These are phyloP conservation scores for Pogonocherus hispidulus DNA, from an alignment of 2,888 invertebrate species.

Conservation along the genomic window DNA sequence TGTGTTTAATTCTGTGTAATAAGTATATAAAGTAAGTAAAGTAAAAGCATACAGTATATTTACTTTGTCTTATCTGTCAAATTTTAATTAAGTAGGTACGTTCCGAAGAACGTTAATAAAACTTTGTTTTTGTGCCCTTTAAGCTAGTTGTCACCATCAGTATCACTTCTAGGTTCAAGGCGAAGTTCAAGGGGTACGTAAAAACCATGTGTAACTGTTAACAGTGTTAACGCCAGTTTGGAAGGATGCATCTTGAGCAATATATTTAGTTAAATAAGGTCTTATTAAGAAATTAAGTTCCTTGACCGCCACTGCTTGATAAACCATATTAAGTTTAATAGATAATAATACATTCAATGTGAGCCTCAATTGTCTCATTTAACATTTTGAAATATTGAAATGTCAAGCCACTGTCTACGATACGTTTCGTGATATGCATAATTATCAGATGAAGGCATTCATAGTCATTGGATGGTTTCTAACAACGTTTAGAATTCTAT, in stretches of 20 bases:
- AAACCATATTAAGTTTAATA: constrained; percentile 42
- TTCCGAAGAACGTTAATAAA: no score
- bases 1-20: no score
- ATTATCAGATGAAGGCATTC: constrained; percentile 22
- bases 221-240: not conserved
- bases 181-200: no score
- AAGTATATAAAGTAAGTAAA: no score
- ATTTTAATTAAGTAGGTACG: no score
- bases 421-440: constrained; percentile 23
- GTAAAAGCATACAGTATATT: no score
- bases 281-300: constrained; percentile 46
- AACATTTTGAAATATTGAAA: constrained; percentile 41
- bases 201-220: no score
- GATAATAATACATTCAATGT: constrained; percentile 42
- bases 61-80: no score
- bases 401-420: constrained; percentile 26
- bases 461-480: constrained; percentile 17
- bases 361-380: constrained; percentile 44
- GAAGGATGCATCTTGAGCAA: constrained; percentile 6
- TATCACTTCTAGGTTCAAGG: no score
- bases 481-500: constrained; percentile 31
- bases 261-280: constrained; percentile 37
- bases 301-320: constrained; percentile 44
- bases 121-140: no score
- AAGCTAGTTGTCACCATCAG: no score